These are phyloP conservation scores for Saccopteryx leptura DNA, from an alignment of 2,113 vertebrate species.

Conservation along the genomic window DNA sequence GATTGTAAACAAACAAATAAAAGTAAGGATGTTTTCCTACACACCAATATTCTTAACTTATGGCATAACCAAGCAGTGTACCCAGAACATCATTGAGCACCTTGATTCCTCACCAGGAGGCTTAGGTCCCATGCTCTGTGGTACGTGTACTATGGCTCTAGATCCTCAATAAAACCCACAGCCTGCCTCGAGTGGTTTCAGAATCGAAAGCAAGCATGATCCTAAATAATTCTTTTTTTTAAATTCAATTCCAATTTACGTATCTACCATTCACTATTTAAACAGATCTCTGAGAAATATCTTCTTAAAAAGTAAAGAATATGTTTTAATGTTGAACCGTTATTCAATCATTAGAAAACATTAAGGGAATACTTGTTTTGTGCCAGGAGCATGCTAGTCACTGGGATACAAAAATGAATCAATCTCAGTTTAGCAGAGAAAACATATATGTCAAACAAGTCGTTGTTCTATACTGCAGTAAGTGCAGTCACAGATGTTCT, in stretches of 20 bases:
- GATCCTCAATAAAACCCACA: neutral
- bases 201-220: neutral
- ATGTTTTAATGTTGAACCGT: conserved; percentile 45
- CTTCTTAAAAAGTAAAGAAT: conserved; percentile 60
- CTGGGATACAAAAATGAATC: conserved; percentile 35
- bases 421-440: neutral
- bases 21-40: conserved; percentile 44
- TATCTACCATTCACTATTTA: conserved; percentile 28
- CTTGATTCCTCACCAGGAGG: neutral
- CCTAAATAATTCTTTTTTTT: conserved; percentile 24
- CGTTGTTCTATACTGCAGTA: neutral
- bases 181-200: neutral
- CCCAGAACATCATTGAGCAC: neutral
- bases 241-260: conserved; percentile 49
- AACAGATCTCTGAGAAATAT: neutral
- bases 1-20: conserved; percentile 62
- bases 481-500: neutral
- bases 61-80: neutral
- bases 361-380: conserved; percentile 7
- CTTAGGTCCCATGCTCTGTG: neutral
- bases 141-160: neutral
- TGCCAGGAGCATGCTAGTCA: neutral
- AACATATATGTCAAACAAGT: neutral
- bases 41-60: conserved; percentile 8
- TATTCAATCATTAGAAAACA: conserved; percentile 53